Conservation (phyloP, 2,797 vertebrate genomes). For the Liasis olivaceus region DNA sequence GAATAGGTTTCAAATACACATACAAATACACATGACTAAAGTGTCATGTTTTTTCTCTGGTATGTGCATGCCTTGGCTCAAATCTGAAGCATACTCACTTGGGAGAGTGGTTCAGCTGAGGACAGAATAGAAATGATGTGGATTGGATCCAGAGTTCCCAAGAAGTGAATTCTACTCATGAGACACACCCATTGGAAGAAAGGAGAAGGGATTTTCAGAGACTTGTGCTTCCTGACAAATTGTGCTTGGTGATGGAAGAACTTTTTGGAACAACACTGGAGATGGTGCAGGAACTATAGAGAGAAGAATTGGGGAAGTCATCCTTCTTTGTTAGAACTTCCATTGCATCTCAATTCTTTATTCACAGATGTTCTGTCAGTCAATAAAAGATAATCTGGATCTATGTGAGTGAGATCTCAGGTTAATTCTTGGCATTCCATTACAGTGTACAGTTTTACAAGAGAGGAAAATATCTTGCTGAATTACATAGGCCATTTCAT, state of each 20-base stretch:
- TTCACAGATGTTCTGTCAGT: background rate
- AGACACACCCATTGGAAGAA: background rate
- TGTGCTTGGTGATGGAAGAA: background rate
- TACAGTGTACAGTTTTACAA: background rate
- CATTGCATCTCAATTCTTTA: background rate
- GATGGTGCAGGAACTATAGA: background rate
- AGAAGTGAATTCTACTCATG: background rate
- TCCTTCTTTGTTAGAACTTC: background rate
- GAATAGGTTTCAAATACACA: background rate
- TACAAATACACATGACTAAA: background rate
- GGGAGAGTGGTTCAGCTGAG: background rate
- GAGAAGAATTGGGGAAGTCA: background rate
- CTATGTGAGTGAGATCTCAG: background rate
- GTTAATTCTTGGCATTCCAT: background rate
- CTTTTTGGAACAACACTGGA: background rate
- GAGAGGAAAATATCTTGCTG: background rate
- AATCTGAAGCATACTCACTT: background rate
- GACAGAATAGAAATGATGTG: background rate
- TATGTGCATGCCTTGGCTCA: background rate
- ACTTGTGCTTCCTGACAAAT: background rate
- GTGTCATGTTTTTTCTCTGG: background rate
- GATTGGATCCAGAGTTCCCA: background rate
- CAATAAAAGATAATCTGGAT: background rate
- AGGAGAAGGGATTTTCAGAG: background rate
- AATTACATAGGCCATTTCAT: background rate